Percentiles rank a stretch among this genome's conserved stretches.
phyloP scores from a whole-genome alignment of 2,888 invertebrate species.

The Pteria penguin region DNA sequence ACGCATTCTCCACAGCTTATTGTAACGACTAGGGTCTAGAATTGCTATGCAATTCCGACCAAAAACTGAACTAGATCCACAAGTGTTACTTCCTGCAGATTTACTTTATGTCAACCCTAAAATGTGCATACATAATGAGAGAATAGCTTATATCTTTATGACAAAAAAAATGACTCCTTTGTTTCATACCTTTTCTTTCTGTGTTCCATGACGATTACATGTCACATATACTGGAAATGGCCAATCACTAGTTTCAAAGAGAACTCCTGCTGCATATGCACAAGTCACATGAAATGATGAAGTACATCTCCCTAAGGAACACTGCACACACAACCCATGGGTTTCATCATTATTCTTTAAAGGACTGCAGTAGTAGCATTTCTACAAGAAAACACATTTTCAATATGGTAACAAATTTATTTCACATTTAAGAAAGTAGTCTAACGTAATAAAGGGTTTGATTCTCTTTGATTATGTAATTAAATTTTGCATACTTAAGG shows the following conservation, averaged over 20 bases:
- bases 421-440: too few relatives aligned
- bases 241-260: conserved; percentile 80
- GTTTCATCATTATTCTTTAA: conserved; percentile 50
- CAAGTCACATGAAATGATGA: conserved; percentile 84
- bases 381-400: too few relatives aligned
- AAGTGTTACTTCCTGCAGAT: background rate
- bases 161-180: background rate
- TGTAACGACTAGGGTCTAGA: too few relatives aligned
- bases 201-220: conserved; percentile 76
- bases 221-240: conserved; percentile 79
- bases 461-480: too few relatives aligned
- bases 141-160: background rate
- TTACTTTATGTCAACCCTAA: background rate
- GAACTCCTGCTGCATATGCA: conserved; percentile 83
- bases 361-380: conserved; percentile 74
- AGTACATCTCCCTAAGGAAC: conserved; percentile 81
- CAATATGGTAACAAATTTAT: too few relatives aligned
- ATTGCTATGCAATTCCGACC: too few relatives aligned
- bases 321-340: conserved; percentile 81
- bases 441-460: too few relatives aligned
- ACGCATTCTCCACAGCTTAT: too few relatives aligned
- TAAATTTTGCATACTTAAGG: too few relatives aligned
- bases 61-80: background rate
- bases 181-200: conserved; percentile 61
- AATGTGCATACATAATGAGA: too few relatives aligned